phyloP scores from a whole-genome alignment of 2,113 vertebrate species.

The Ascaphus truei region DNA sequence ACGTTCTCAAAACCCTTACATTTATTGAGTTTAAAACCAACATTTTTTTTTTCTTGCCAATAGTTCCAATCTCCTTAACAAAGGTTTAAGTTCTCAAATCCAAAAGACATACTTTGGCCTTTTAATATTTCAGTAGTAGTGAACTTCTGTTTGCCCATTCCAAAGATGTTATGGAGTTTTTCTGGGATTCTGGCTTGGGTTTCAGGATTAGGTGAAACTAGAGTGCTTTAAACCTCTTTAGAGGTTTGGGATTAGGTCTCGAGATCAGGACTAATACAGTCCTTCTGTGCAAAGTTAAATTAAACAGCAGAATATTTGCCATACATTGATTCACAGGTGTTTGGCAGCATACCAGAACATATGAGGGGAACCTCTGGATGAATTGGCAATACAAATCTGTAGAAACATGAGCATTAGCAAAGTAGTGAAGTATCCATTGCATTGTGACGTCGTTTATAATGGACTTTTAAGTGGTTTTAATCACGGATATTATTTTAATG shows the following conservation, averaged over 20 bases:
- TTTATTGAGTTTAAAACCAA: slow-evolving; percentile 53
- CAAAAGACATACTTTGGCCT: slow-evolving; percentile 72
- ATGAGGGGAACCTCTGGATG: slow-evolving; percentile 46
- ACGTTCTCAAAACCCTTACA: slow-evolving; percentile 39
- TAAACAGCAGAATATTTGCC: slow-evolving; percentile 70
- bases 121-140: slow-evolving; percentile 74
- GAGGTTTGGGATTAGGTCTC: slow-evolving; percentile 80
- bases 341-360: slow-evolving; percentile 61
- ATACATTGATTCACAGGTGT: slow-evolving; percentile 65
- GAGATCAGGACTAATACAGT: slow-evolving; percentile 61
- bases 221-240: slow-evolving; percentile 90
- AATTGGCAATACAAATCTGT: slow-evolving; percentile 50
- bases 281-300: slow-evolving; percentile 66
- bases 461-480: slow-evolving; percentile 56
- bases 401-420: slow-evolving; percentile 56
- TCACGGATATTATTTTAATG: slow-evolving; percentile 57
- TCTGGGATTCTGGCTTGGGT: slow-evolving; percentile 79
- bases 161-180: slow-evolving; percentile 68
- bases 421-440: slow-evolving; percentile 55
- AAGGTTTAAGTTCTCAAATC: slow-evolving; percentile 66
- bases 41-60: slow-evolving; percentile 44
- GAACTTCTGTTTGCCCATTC: slow-evolving; percentile 79
- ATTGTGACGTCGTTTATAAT: slow-evolving; percentile 50
- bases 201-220: slow-evolving; percentile 96
- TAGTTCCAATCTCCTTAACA: slow-evolving; percentile 46